Conservation (phyloP, 2,888 invertebrate genomes). For the Clusia tigrina region DNA sequence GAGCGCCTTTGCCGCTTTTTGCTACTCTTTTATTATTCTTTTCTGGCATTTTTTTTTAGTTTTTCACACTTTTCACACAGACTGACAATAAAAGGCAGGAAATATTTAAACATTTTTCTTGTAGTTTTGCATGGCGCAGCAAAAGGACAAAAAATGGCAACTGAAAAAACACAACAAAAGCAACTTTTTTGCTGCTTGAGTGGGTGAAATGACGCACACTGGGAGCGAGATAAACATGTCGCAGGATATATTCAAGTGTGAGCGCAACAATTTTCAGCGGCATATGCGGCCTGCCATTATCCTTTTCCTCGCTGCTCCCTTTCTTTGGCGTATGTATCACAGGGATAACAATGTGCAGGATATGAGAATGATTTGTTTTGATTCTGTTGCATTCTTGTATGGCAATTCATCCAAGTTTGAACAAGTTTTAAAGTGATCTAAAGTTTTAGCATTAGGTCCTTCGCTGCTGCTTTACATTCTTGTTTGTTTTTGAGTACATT, state of each 20-base stretch:
- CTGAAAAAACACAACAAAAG: too few species aligned
- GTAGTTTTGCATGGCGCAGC: conserved; percentile 49
- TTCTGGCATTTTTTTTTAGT: conserved; percentile 26
- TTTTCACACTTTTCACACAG: conserved; percentile 27
- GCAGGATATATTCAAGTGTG: conserved; percentile 34
- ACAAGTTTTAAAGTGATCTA: too few species aligned
- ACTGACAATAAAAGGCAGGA: conserved; percentile 57
- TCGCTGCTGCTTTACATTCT: too few species aligned
- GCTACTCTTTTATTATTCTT: conserved; percentile 17
- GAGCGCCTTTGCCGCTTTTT: conserved; percentile 18
- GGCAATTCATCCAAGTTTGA: too few species aligned
- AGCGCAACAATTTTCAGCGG: conserved; percentile 15
- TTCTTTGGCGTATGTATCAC: background rate
- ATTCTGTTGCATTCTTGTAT: background rate
- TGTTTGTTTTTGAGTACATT: too few species aligned
- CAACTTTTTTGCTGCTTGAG: too few species aligned
- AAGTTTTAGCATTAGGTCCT: too few species aligned
- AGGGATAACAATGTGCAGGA: background rate
- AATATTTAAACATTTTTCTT: conserved; percentile 62
- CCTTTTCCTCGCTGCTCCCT: background rate
- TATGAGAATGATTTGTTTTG: background rate
- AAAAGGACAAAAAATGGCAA: conserved; percentile 21
- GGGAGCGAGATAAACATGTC: conserved; percentile 49
- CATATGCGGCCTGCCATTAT: background rate
- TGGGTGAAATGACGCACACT: conserved; percentile 58